Base-by-base conservation (phyloP, 2,113 vertebrate genomes). In the Prunella fulvescens region DNA sequence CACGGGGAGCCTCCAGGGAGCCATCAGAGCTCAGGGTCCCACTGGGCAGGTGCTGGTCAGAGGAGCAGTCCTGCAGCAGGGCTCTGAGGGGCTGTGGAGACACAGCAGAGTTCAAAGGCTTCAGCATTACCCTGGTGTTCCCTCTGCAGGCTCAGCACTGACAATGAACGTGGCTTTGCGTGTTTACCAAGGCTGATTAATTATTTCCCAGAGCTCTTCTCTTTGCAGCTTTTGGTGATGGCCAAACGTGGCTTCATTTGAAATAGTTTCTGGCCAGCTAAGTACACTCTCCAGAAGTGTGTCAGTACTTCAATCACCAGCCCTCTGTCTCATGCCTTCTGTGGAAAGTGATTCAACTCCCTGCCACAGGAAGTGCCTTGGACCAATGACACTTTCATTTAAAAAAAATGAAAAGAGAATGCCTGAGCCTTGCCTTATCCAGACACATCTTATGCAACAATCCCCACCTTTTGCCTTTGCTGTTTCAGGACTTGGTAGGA, bases 121-220 rank as follows among this genome's bases (percentile, higher is more conserved):
- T 61, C 44, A 64, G 71, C 0, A 0, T 24, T 1, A 5, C 5
- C 1, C 3, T 20, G 67, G 12, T 3, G 6, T 23, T 61, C 70
- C 65, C 12, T 33, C 37, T 19, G 89, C 65, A 37, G 78, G 11
- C 28, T 19, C 66, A 40, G 50, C 37, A 6, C 86, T 39, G 50
- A 19, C 33, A 61, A 4, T 3, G 4, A 53, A 23, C 0, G 0
- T 10, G 9, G 71, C 48, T 76, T 40, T 14, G 19, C 14, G 73
- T 17, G 1, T 86, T 69, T 65, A 42, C 57, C 20, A 28, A 39
- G 40, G 19, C 74, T 14, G 85, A 86, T 96, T 95, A 95, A 93
- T 95, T 65, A 95, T 95, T 92, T 79, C 93, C 91, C 83, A 86
- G 28, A 40, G 80, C 42, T 47, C 2, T 53, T 33, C 6, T 37